Percentiles rank a stretch among this genome's conserved stretches.
These are phyloP conservation scores for Emydura subglobosa DNA, from an alignment of 2,113 vertebrate genomes.

Conservation along the genomic window DNA sequence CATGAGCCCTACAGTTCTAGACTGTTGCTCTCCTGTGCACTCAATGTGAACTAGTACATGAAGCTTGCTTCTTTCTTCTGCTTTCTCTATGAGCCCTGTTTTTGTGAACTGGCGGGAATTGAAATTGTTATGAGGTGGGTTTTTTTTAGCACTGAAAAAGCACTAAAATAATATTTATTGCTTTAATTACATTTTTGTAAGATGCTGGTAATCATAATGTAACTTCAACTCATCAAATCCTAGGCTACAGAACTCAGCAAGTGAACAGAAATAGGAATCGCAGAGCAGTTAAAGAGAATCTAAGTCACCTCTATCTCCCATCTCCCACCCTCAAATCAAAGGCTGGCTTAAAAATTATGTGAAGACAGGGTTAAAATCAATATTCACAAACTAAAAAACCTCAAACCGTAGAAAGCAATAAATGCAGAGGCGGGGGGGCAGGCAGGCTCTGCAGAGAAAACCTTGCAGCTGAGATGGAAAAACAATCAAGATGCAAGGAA, in stretches of 20 bases:
- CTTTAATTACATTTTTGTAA: constrained; percentile 62
- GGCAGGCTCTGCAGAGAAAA: neutral
- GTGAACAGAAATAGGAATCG: constrained; percentile 41
- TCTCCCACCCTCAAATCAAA: constrained; percentile 5
- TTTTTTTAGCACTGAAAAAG: constrained; percentile 43
- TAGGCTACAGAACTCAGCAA: constrained; percentile 7
- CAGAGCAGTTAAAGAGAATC: neutral
- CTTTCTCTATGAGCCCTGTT: neutral
- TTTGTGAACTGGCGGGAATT: constrained; percentile 28
- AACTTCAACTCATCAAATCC: constrained; percentile 57
- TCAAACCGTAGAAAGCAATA: neutral
- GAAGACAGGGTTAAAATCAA: neutral
- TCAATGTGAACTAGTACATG: neutral
- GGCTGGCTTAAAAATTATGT: neutral
- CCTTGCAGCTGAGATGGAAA: neutral
- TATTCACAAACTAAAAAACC: neutral
- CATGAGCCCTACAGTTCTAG: neutral
- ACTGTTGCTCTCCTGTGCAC: constrained; percentile 10
- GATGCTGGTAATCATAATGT: constrained; percentile 57
- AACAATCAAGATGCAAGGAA: neutral
- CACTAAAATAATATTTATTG: constrained; percentile 47
- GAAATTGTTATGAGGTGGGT: constrained; percentile 30
- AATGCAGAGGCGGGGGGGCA: neutral
- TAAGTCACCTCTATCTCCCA: neutral
- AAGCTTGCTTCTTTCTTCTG: constrained; percentile 27